Conservation (phyloP, 2,113 vertebrate species). For the Craseonycteris thonglongyai region DNA sequence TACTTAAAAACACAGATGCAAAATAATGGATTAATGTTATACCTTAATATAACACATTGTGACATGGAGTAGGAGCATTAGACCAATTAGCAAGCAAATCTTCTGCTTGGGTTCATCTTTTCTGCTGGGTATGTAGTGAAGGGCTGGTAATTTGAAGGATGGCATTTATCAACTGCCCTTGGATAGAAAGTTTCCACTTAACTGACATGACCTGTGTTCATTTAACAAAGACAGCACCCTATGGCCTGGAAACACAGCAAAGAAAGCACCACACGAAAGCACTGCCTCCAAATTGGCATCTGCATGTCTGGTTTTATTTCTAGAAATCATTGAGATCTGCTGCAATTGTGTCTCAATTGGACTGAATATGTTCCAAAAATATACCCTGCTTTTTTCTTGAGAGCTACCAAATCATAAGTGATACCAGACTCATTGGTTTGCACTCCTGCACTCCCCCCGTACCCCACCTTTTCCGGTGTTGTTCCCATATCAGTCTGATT, state of each 20-base stretch:
- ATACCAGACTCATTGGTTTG: neutral
- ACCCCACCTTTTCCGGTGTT: constrained; percentile 20
- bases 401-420: neutral
- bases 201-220: constrained; percentile 26
- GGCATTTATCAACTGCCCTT: constrained; percentile 1
- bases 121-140: neutral
- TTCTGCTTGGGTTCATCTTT: constrained; percentile 8
- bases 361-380: neutral
- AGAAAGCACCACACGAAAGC: neutral
- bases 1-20: constrained; percentile 35
- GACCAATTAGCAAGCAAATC: constrained; percentile 47
- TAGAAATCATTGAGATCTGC: neutral
- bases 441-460: neutral
- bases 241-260: neutral
- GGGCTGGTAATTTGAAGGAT: constrained; percentile 27
- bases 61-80: constrained; percentile 18
- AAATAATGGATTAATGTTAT: constrained; percentile 51
- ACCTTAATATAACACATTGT: constrained; percentile 27
- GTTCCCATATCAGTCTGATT: constrained; percentile 26
- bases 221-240: neutral
- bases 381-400: constrained; percentile 32
- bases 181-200: constrained; percentile 44
- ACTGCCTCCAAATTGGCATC: neutral
- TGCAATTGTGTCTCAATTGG: neutral
- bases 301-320: neutral